Evolutionary conservation across 1,140 invertebrate species (phyloP).

Genomic region (Patella vulgata): DNA sequence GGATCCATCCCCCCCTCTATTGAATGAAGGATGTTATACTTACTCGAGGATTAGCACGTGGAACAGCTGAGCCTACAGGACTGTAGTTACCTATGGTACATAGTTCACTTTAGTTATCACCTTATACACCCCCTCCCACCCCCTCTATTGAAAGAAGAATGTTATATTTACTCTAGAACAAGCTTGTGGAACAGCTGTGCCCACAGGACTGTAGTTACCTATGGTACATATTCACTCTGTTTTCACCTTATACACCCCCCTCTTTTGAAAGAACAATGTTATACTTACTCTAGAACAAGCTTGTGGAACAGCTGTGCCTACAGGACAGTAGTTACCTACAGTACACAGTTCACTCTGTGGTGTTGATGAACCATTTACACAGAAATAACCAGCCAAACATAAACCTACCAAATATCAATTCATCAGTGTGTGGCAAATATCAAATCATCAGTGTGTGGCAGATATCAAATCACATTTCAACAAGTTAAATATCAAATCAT

Average conservation of each 20-base stretch:
- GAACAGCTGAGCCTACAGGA: conserved; percentile 44
- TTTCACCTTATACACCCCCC: too few species aligned
- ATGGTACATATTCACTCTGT: conserved; percentile 44
- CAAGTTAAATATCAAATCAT: background rate
- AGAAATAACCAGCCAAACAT: conserved; percentile 54
- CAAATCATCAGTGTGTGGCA: background rate
- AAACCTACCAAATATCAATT: conserved; percentile 26
- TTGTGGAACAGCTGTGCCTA: conserved; percentile 43
- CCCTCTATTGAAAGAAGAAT: too few species aligned
- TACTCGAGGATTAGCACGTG: conserved; percentile 50
- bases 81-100: conserved; percentile 55
- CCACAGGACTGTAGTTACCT: conserved; percentile 51
- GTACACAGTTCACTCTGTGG: conserved; percentile 48
- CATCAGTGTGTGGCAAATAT: too few species aligned
- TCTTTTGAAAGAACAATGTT: too few species aligned
- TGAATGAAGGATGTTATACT: conserved; percentile 2
- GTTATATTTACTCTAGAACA: conserved; percentile 49
- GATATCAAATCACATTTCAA: background rate
- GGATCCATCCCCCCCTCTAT: too few species aligned
- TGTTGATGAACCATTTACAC: conserved; percentile 48
- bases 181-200: conserved; percentile 43
- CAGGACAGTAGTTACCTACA: conserved; percentile 49
- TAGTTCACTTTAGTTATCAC: conserved; percentile 33
- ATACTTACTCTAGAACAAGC: conserved; percentile 50
- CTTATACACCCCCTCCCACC: too few species aligned